Percentiles rank a stretch among this genome's conserved stretches.
phyloP scores from a whole-genome alignment of 2,113 vertebrate genomes.

The Vireo altiloquus region DNA sequence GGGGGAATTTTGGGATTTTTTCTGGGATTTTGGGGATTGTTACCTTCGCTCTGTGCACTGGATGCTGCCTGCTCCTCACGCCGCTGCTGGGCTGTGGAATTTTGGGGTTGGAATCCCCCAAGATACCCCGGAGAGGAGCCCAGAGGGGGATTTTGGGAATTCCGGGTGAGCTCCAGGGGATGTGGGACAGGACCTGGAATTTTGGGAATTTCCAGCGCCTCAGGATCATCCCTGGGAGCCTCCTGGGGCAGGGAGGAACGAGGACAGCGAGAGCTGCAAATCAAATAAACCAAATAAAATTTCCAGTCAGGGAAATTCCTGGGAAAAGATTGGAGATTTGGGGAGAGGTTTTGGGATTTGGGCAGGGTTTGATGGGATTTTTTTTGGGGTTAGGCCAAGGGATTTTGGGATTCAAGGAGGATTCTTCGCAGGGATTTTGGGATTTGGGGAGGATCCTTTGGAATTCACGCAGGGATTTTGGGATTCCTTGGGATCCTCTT shows the following conservation, averaged over 20 bases:
- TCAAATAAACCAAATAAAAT: too few relatives aligned
- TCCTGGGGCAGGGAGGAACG: background rate
- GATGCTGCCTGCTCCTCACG: background rate
- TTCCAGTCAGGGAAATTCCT: background rate
- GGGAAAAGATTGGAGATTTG: background rate
- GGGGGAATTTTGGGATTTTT: background rate
- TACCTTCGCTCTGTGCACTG: background rate
- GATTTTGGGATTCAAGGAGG: too few relatives aligned
- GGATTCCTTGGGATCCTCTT: too few relatives aligned
- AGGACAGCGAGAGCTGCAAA: background rate
- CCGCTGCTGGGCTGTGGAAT: fast-evolving
- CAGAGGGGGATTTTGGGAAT: background rate
- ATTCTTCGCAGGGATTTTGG: background rate
- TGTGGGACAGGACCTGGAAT: background rate
- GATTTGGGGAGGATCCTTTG: too few relatives aligned
- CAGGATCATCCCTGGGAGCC: background rate
- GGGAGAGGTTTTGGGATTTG: background rate
- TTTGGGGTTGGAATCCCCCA: background rate
- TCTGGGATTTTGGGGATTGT: fast-evolving
- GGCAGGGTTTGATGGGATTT: background rate
- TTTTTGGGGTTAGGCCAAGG: background rate
- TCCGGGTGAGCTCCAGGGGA: background rate
- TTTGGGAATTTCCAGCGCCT: background rate
- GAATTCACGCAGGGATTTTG: too few relatives aligned
- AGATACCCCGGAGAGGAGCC: background rate